Evolutionary conservation across 2,797 vertebrate genomes (phyloP).

Genomic region (Strix occidentalis): DNA sequence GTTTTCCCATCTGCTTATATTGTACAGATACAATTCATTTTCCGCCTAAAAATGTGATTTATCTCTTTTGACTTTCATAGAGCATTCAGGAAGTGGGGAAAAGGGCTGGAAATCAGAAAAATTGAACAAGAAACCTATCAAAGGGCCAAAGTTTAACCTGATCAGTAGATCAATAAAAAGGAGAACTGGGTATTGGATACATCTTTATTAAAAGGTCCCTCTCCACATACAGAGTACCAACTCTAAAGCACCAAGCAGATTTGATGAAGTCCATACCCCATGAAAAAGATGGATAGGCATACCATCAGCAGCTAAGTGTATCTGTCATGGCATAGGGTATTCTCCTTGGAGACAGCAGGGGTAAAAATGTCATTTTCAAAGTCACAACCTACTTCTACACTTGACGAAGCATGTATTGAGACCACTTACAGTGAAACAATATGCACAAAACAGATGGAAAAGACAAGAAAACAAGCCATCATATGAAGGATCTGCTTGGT

Average conservation of each 20-base stretch:
- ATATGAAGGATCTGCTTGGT: neutral
- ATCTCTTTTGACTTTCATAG: neutral
- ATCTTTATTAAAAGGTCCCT: neutral
- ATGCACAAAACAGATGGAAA: neutral
- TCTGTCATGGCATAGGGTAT: neutral
- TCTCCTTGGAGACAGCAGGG: neutral
- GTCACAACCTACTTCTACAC: neutral
- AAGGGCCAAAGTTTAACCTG: neutral
- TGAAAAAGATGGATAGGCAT: neutral
- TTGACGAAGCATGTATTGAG: neutral
- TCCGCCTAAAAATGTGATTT: neutral
- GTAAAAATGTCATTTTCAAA: neutral
- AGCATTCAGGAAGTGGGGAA: neutral
- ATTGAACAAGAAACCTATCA: neutral
- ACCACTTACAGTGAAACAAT: neutral
- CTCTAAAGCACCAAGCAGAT: neutral
- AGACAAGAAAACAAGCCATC: neutral
- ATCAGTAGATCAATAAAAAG: accelerated
- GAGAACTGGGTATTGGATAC: neutral
- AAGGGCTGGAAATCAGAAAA: neutral
- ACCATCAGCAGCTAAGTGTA: neutral
- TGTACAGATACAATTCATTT: neutral
- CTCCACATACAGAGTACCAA: neutral
- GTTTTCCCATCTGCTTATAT: neutral
- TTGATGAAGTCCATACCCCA: neutral